Percentiles rank a stretch among this genome's conserved stretches.
Evolutionary conservation across 1,140 invertebrate genomes (phyloP).

Genomic region (Chrysopa pallens): DNA sequence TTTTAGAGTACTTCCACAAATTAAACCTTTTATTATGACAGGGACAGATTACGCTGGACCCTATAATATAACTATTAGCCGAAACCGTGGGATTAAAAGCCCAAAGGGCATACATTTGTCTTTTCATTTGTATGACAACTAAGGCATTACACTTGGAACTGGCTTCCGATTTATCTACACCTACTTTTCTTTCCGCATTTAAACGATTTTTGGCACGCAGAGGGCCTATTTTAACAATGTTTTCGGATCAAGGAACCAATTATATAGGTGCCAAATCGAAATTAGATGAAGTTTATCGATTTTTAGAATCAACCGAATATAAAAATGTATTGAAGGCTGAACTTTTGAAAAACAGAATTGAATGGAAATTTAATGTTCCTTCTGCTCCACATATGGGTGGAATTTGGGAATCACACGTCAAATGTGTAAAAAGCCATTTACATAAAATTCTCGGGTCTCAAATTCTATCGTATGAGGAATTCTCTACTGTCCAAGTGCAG

Average conservation of each 20-base stretch:
- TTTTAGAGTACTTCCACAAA: background rate
- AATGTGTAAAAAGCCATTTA: conserved; percentile 20
- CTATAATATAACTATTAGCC: conserved; percentile 6
- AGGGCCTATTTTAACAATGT: conserved; percentile 7
- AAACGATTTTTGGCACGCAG: conserved; percentile 13
- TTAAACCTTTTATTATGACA: conserved; percentile 9
- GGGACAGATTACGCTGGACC: conserved; percentile 18
- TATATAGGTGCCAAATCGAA: conserved; percentile 10
- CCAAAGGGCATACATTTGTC: conserved; percentile 11
- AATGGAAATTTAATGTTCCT: conserved; percentile 21
- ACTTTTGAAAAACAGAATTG: too few relatives aligned
- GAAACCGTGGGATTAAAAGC: conserved; percentile 4
- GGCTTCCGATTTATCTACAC: conserved; percentile 11
- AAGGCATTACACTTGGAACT: conserved; percentile 17
- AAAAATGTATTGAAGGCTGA: too few relatives aligned
- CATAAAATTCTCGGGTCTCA: conserved; percentile 10
- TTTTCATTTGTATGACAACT: conserved; percentile 6
- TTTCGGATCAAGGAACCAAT: conserved; percentile 16
- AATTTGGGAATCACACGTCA: conserved; percentile 21
- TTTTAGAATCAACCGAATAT: too few relatives aligned
- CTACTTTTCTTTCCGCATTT: conserved; percentile 11
- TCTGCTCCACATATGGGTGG: conserved; percentile 23
- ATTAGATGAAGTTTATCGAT: too few relatives aligned
- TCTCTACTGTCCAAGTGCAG: conserved; percentile 10
- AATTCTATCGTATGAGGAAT: conserved; percentile 7